These are phyloP conservation scores for Polydesmus complanatus DNA, from an alignment of 2,888 invertebrate genomes.

Conservation along the genomic window DNA sequence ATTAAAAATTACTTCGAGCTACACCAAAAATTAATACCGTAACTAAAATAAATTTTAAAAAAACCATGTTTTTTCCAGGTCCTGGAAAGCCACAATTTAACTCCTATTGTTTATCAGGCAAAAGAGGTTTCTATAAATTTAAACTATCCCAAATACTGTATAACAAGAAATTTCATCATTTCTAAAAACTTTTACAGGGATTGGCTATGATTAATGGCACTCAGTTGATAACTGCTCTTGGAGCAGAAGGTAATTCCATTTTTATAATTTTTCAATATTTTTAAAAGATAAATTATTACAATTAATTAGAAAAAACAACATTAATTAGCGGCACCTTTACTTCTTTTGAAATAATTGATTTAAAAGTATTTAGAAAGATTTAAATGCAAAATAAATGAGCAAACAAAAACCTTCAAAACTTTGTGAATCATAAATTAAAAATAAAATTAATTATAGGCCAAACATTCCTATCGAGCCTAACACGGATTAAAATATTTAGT, in stretches of 20 bases:
- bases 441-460: no score
- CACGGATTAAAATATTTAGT: no score
- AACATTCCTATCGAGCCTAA: no score
- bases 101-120: conserved; percentile 42
- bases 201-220: conserved; percentile 52
- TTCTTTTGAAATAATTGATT: no score
- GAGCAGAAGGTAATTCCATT: conserved; percentile 43
- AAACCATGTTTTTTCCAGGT: conserved; percentile 28
- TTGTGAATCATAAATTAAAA: no score
- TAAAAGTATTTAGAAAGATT: no score
- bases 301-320: no score
- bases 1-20: no score
- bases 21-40: no score
- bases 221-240: conserved; percentile 49
- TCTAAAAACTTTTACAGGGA: conserved; percentile 31
- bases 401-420: not conserved
- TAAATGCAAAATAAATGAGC: not conserved
- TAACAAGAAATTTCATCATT: not conserved
- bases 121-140: conserved; percentile 39
- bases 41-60: not conserved
- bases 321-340: no score
- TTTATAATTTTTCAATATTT: no score
- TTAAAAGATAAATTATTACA: no score
- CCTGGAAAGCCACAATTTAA: conserved; percentile 41
- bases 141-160: not conserved